Percentiles rank a stretch among this genome's conserved stretches.
These are phyloP conservation scores for Cheilosia pagana DNA, from an alignment of 2,888 invertebrate species.

Conservation along the genomic window DNA sequence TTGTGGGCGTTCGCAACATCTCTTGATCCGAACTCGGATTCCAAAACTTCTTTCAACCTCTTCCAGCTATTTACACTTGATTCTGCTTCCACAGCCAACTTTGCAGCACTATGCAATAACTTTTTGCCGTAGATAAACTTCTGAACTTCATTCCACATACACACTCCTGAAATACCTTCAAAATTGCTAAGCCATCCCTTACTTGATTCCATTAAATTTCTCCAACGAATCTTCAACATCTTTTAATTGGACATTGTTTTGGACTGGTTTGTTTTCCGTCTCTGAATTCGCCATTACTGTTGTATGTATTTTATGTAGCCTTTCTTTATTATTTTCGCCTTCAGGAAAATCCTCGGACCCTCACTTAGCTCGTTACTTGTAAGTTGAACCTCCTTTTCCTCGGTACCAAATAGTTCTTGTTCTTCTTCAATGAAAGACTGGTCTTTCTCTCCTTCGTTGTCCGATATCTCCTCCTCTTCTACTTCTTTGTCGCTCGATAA, in stretches of 20 bases:
- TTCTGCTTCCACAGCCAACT: slow-evolving; percentile 27
- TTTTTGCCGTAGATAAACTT: slow-evolving; percentile 31
- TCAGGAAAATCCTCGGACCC: neutral
- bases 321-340: neutral
- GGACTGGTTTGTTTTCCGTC: neutral
- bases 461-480: too few relatives aligned
- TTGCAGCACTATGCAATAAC: slow-evolving; percentile 31
- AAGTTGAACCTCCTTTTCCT: neutral
- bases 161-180: slow-evolving; percentile 2
- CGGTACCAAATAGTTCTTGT: too few relatives aligned
- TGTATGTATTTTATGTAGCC: neutral
- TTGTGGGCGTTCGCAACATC: slow-evolving; percentile 12
- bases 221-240: slow-evolving; percentile 35
- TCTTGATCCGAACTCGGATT: slow-evolving; percentile 13
- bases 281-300: neutral
- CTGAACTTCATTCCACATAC: slow-evolving; percentile 31
- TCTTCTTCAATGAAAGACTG: too few relatives aligned
- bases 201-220: slow-evolving; percentile 24
- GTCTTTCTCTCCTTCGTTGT: too few relatives aligned
- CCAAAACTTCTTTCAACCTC: slow-evolving; percentile 3
- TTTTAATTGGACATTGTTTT: slow-evolving; percentile 22
- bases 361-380: neutral
- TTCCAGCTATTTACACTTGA: slow-evolving; percentile 11
- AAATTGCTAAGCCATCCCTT: slow-evolving; percentile 28
- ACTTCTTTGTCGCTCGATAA: too few relatives aligned